Conservation (phyloP, 2,888 invertebrate species). For the Acanthococcus lagerstroemiae region DNA sequence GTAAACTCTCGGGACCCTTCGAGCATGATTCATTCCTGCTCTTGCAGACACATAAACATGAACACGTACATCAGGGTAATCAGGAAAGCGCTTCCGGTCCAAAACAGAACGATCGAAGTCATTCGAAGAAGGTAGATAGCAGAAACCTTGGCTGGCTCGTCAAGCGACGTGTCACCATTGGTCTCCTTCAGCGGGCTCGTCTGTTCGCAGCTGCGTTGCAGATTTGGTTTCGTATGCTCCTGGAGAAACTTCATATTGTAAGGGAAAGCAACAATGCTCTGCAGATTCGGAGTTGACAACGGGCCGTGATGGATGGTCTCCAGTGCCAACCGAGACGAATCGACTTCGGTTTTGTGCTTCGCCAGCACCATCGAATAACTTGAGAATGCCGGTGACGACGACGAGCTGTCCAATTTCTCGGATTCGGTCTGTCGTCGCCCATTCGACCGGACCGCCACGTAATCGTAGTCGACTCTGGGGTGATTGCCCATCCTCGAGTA, state of each 20-base stretch:
- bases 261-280: not conserved
- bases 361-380: not conserved
- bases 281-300: not conserved
- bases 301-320: not conserved
- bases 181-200: too few species aligned
- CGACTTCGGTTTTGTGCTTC: not conserved
- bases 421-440: too few species aligned
- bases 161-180: too few species aligned
- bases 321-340: conserved; percentile 1
- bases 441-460: too few species aligned
- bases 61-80: conserved; percentile 1
- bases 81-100: conserved; percentile 16
- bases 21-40: too few species aligned
- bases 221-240: not conserved
- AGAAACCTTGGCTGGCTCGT: not conserved
- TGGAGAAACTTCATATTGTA: not conserved
- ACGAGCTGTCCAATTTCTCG: not conserved
- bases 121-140: conserved; percentile 5
- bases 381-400: not conserved
- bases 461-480: too few species aligned
- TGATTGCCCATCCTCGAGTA: too few species aligned
- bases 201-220: not conserved
- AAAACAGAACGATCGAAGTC: conserved; percentile 15
- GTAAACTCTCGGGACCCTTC: too few species aligned
- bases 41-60: too few species aligned